Conservation (phyloP, 2,888 invertebrate species). For the Temnothorax unifasciatus region DNA sequence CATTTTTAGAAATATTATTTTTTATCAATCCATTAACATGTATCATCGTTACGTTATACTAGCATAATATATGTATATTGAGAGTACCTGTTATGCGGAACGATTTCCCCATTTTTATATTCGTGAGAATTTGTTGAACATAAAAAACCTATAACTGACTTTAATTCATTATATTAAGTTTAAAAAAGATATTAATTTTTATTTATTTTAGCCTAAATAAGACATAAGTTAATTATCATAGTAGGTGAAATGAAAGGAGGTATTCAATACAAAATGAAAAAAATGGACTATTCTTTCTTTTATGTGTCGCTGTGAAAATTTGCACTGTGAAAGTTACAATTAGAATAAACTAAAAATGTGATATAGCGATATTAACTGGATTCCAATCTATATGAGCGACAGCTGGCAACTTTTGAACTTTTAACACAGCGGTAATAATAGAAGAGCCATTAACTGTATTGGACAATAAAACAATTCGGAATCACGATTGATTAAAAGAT, state of each 20-base stretch:
- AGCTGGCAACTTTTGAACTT: slow-evolving; percentile 1
- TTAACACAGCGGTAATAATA: slow-evolving; percentile 8
- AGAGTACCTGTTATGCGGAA: neutral
- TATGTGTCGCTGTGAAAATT: neutral
- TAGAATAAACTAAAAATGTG: neutral
- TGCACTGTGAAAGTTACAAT: neutral
- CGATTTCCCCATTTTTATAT: neutral
- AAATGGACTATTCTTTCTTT: neutral
- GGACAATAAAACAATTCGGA: slow-evolving; percentile 20
- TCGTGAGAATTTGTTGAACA: neutral
- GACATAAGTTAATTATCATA: neutral
- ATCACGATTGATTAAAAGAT: slow-evolving; percentile 3
- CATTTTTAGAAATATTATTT: slow-evolving; percentile 7
- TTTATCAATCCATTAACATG: slow-evolving; percentile 8
- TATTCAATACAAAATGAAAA: neutral
- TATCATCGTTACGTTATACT: neutral
- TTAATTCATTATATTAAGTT: neutral
- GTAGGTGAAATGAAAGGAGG: neutral
- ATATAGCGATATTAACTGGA: neutral
- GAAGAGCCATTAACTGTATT: slow-evolving; percentile 24
- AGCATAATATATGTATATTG: neutral
- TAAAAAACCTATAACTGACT: neutral
- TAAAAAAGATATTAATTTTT: too few species aligned
- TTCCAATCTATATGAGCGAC: neutral
- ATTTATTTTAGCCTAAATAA: neutral